Evolutionary conservation across 1,140 invertebrate genomes (phyloP).

Genomic region (Hylyphantes graminicola): DNA sequence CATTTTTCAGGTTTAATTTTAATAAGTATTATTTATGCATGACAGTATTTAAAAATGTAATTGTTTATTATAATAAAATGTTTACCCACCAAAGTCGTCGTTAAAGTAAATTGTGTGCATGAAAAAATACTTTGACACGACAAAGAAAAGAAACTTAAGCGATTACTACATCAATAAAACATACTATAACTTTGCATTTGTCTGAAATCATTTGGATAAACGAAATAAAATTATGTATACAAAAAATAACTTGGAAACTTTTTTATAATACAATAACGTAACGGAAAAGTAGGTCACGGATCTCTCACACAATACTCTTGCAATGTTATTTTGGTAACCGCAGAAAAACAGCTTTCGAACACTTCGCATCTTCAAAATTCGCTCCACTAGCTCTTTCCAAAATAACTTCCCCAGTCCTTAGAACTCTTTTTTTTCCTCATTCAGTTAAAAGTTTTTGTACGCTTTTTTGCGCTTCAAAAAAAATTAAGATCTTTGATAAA

Average conservation of each 20-base stretch:
- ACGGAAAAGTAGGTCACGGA: conserved; percentile 47
- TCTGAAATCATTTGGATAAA: no score
- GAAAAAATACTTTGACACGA: no score
- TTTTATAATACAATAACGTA: conserved; percentile 30
- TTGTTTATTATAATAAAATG: no score
- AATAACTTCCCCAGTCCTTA: conserved; percentile 29
- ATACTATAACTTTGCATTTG: no score
- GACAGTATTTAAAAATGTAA: no score
- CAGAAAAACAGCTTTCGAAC: conserved; percentile 29
- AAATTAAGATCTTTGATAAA: not conserved
- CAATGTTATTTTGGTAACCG: conserved; percentile 52
- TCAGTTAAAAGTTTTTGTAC: conserved; percentile 4
- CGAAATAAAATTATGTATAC: no score
- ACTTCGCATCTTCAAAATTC: conserved; percentile 47
- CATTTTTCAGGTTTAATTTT: no score
- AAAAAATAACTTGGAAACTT: conserved; percentile 32
- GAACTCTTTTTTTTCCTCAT: conserved; percentile 22
- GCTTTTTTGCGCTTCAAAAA: conserved; percentile 1
- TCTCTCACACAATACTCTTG: conserved; percentile 50
- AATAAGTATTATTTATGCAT: no score
- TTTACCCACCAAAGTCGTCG: no score
- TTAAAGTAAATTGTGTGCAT: no score
- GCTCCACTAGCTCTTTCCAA: conserved; percentile 44
- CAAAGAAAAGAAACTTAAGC: no score
- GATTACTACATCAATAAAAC: no score